Evolutionary conservation across 1,140 invertebrate species (phyloP).

Genomic region (Drosophila bocki): DNA sequence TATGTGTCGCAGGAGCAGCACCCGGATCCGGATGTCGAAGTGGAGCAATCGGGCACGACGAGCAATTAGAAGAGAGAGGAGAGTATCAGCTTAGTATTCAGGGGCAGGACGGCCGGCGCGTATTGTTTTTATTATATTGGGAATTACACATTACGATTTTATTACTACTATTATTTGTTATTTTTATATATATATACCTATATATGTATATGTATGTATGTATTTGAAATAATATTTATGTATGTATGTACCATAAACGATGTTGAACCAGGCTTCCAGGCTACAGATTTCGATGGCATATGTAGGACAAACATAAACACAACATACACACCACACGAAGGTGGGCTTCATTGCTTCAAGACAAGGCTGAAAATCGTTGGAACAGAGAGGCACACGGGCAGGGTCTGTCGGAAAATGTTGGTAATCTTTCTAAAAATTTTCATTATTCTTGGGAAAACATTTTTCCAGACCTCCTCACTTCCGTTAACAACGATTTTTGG

Average conservation of each 20-base stretch:
- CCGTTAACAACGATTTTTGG: background rate
- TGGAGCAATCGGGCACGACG: slow-evolving; percentile 29
- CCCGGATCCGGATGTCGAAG: slow-evolving; percentile 35
- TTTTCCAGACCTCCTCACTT: background rate
- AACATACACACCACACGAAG: slow-evolving; percentile 16
- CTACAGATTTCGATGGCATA: slow-evolving; percentile 61
- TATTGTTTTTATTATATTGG: slow-evolving; percentile 77
- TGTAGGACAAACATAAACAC: slow-evolving; percentile 33
- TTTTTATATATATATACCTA: slow-evolving; percentile 75
- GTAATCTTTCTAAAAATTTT: background rate
- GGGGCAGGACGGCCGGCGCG: slow-evolving; percentile 65
- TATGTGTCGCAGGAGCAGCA: slow-evolving; percentile 67
- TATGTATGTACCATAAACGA: slow-evolving; percentile 76
- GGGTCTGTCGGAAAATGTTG: background rate
- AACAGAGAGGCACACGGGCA: background rate
- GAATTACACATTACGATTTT: slow-evolving; percentile 81
- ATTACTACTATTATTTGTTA: slow-evolving; percentile 81
- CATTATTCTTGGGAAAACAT: background rate
- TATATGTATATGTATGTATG: slow-evolving; percentile 68
- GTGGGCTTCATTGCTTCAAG: slow-evolving; percentile 17
- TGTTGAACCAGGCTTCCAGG: slow-evolving; percentile 80
- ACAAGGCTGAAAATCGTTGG: background rate
- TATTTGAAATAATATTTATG: slow-evolving; percentile 77
- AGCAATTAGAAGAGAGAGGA: slow-evolving; percentile 77
- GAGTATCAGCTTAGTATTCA: slow-evolving; percentile 73